phyloP scores from a whole-genome alignment of 2,113 vertebrate genomes.

The Pelvicachromis taeniatus region DNA sequence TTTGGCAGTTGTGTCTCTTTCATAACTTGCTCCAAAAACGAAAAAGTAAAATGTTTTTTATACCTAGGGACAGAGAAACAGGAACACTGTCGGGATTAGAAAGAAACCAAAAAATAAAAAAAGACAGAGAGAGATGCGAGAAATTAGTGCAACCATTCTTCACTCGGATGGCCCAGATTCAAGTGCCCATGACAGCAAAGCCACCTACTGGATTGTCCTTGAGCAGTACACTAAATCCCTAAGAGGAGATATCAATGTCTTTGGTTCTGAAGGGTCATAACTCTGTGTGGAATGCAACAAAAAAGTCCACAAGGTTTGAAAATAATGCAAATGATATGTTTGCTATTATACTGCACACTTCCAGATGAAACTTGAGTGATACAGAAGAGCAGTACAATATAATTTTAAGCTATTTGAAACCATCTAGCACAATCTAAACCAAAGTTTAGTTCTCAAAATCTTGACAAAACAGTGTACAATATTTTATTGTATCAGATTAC shows the following conservation, averaged over 20 bases:
- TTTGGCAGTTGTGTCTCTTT: neutral
- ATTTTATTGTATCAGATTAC: neutral
- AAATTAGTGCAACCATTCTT: constrained; percentile 12
- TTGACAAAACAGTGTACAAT: neutral
- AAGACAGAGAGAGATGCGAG: neutral
- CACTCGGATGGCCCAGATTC: constrained; percentile 24
- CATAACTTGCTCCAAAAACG: neutral
- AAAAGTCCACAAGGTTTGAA: neutral
- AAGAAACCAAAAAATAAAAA: neutral
- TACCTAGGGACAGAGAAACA: neutral
- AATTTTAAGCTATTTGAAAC: neutral
- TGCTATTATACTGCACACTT: neutral
- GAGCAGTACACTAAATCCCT: constrained; percentile 21
- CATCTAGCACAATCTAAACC: neutral
- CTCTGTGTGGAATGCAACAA: neutral
- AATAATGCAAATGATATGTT: neutral
- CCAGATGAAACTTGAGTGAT: neutral
- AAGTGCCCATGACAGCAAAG: neutral
- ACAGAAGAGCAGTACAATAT: neutral
- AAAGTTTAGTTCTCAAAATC: fast-evolving
- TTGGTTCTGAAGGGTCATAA: neutral
- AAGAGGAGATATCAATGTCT: neutral
- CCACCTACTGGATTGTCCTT: constrained; percentile 20
- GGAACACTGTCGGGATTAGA: neutral
- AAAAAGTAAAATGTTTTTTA: neutral